Evolutionary conservation across 2,888 invertebrate species (phyloP).

Genomic region (Acanthococcus lagerstroemiae): DNA sequence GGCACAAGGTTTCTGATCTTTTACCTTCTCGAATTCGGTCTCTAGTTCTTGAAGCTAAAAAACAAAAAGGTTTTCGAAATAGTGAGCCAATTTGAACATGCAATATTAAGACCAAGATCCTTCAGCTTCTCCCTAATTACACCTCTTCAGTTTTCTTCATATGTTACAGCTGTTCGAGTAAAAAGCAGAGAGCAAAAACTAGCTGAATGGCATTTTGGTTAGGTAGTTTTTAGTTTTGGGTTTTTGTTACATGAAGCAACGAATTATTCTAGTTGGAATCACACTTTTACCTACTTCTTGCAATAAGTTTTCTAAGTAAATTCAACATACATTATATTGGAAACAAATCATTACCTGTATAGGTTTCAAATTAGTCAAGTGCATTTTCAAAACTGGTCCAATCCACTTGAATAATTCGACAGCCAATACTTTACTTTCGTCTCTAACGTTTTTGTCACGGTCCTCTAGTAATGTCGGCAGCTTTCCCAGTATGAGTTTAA

Average conservation of each 20-base stretch:
- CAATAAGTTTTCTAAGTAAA: too few species aligned
- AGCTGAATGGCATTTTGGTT: too few species aligned
- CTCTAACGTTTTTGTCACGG: slow-evolving; percentile 81
- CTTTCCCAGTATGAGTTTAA: slow-evolving; percentile 83
- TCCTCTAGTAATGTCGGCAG: slow-evolving; percentile 75
- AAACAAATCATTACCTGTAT: slow-evolving; percentile 57
- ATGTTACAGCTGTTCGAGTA: too few species aligned
- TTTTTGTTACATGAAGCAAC: too few species aligned
- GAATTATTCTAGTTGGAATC: background rate
- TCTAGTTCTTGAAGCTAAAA: slow-evolving; percentile 69
- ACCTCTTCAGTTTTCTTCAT: too few species aligned
- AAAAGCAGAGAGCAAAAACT: too few species aligned
- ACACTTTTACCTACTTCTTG: too few species aligned
- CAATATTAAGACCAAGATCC: too few species aligned
- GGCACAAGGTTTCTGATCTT: slow-evolving; percentile 56
- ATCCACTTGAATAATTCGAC: slow-evolving; percentile 91
- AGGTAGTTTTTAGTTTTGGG: too few species aligned
- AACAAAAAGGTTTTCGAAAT: background rate
- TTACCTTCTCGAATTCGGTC: slow-evolving; percentile 69
- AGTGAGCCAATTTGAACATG: background rate
- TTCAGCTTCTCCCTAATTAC: too few species aligned
- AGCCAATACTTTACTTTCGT: slow-evolving; percentile 83
- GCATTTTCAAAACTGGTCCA: slow-evolving; percentile 63
- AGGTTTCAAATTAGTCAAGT: slow-evolving; percentile 75
- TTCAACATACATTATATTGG: too few species aligned